Base-by-base conservation (phyloP, 1,140 invertebrate species). In the Dinoponera quadriceps region DNA sequence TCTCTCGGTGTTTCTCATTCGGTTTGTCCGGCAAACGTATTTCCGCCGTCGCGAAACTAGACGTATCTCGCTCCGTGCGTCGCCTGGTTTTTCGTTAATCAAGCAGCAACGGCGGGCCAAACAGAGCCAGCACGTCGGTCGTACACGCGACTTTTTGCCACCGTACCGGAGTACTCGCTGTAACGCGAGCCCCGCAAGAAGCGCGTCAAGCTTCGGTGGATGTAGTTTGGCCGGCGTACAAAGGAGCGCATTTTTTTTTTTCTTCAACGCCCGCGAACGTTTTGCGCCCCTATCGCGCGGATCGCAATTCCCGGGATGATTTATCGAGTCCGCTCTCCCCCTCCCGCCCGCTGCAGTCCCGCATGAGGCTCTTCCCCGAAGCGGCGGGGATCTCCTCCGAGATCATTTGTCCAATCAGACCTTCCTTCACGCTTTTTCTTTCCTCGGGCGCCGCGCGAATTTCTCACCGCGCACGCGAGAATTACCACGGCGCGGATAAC, bases 371-470 rank as follows among this genome's bases (percentile, higher is more conserved):
- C 27, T 65, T 65, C 51, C 18, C n/a, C 59, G 48, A 18, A 59
- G 27, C 57, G 54, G 29, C 18, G 18, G 25, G n/a, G 27, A 78
- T 69, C 69, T 78, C 33, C 69, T 69, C 69, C 20, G 51, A 78
- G n/a, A 69, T 44, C 49, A 78, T 68, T 68, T 57, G 29, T 54
- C 18, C 62, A 38, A 77, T 66, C 27, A 68, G 49, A 68, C 49
- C n/a, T 57, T 3, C 29, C 1, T 57, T 27, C 16, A 1, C 13
- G 22, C 14, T 44, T 11, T 44, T 11, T 44, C 38, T 44, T 11
- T 44, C 38, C 11, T 11, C 29, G 29, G 29, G n/a, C n/a, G 20
- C n/a, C 25, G 9, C 5, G 2, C 0, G 22, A 51, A 29, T 63
- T 33, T 65, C 22, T 38, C 9, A n/a, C n/a, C n/a, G n/a, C n/a